phyloP scores from a whole-genome alignment of 53 echinoderm and acorn worm genomes.

The Antedon mediterranea region DNA sequence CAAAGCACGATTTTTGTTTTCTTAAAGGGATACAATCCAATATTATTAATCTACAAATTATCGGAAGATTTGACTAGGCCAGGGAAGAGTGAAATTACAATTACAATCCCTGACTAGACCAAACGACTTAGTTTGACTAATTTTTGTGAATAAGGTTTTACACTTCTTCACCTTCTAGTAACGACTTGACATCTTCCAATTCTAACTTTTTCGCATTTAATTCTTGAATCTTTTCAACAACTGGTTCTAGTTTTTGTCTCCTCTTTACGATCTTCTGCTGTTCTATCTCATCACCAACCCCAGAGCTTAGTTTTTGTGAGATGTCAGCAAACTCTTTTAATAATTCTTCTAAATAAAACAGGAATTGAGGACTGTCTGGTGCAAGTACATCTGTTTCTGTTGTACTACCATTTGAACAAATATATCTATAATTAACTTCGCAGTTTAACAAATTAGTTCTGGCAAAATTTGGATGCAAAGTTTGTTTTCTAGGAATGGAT shows the following conservation, averaged over 20 bases:
- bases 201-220: slow-evolving; percentile 18
- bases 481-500: too few species aligned
- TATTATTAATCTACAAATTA: too few species aligned
- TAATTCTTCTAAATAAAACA: not conserved
- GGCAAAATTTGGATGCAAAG: too few species aligned
- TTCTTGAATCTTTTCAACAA: slow-evolving; percentile 22
- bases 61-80: too few species aligned
- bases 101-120: not conserved
- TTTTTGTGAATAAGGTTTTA: not conserved
- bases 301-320: not conserved
- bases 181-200: slow-evolving; percentile 17
- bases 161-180: slow-evolving; percentile 17
- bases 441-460: too few species aligned
- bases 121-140: not conserved
- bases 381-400: not conserved
- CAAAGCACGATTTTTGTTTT: too few species aligned
- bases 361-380: not conserved
- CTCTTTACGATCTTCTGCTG: slow-evolving; percentile 19
- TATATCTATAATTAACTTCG: too few species aligned
- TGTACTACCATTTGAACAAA: not conserved
- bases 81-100: too few species aligned
- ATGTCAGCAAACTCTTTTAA: not conserved
- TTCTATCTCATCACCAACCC: slow-evolving; percentile 12
- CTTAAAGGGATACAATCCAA: too few species aligned
- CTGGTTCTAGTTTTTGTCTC: slow-evolving; percentile 17